Base-by-base conservation (phyloP, 2,797 vertebrate genomes). In the Potorous gilbertii region DNA sequence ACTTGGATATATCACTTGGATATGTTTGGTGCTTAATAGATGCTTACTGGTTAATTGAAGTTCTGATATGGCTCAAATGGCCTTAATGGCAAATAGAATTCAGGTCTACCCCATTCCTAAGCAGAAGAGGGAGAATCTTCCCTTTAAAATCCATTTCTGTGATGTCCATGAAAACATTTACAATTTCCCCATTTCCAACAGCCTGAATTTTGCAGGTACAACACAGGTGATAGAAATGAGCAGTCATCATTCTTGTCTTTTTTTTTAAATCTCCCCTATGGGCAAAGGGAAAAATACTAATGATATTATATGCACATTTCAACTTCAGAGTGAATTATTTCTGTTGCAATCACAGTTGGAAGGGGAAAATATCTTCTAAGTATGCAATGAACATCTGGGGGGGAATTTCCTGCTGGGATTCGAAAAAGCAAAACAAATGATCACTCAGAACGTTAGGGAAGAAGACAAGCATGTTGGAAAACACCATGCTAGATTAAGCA, bases 401-500 rank as follows among this genome's bases (percentile, higher is more conserved):
- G 0, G 40, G 74, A 81, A 81, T 81, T 81, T 81, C 74, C 74
- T 81, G 74, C 74, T 81, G 74, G 74, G 74, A 46, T 46, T 27
- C 40, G 9, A 81, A 40, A 81, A 46, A 81, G 74, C 40, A 81
- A 81, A 81, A 81, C 74, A 81, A 46, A 46, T 81, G 74, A 81
- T 81, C 74, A 46, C 74, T 81, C 74, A 81, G 74, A 81, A 81
- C 8, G 40, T 81, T 81, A 81, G 74, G 40, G 21, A 81, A 81
- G 40, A 46, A 81, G 74, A 46, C 74, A 81, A 81, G 74, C 74
- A 81, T 81, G 74, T 81, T 81, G 74, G 74, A 81, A 81, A 81
- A 81, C 74, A 81, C 74, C 74, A 81, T 46, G 74, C 74, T 81
- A 81, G 74, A 81, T 81, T 46, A 81, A 81, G 74, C 74, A 81